Evolutionary conservation across 2,113 vertebrate genomes (phyloP).

Genomic region (Shinisaurus crocodilurus): DNA sequence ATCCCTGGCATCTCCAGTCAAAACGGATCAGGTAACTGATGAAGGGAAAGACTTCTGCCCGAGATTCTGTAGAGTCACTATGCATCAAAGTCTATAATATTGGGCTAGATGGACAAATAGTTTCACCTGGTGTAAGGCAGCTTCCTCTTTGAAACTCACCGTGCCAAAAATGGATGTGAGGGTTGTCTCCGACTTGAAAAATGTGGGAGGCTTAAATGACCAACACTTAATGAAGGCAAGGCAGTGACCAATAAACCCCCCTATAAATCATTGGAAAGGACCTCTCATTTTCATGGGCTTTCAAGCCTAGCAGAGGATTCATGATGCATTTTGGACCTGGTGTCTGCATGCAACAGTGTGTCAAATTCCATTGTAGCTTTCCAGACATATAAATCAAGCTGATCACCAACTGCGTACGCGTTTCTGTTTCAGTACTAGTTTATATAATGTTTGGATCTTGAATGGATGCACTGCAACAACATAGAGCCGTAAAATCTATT

Average conservation of each 20-base stretch:
- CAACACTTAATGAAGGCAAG: not conserved
- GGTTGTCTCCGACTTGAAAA: not conserved
- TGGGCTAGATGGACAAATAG: not conserved
- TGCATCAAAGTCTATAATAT: not conserved
- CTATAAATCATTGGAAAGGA: not conserved
- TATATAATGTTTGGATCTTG: slow-evolving; percentile 12
- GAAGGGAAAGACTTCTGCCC: not conserved
- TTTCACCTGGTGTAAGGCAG: not conserved
- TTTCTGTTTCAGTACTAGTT: slow-evolving; percentile 19
- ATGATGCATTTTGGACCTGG: slow-evolving; percentile 5
- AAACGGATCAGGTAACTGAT: not conserved
- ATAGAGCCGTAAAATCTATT: not conserved
- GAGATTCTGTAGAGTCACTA: not conserved
- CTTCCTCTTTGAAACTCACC: not conserved
- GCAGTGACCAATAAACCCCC: not conserved
- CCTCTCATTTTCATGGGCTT: not conserved
- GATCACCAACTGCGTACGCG: not conserved
- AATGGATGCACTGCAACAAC: not conserved
- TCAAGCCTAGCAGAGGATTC: not conserved
- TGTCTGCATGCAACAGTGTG: not conserved
- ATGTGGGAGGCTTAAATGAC: not conserved
- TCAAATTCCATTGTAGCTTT: slow-evolving; percentile 4
- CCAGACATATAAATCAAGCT: slow-evolving; percentile 27
- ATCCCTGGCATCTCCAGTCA: not conserved
- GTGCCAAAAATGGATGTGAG: not conserved